Conservation (phyloP, 2,113 vertebrate species). For the Albula goreensis region DNA sequence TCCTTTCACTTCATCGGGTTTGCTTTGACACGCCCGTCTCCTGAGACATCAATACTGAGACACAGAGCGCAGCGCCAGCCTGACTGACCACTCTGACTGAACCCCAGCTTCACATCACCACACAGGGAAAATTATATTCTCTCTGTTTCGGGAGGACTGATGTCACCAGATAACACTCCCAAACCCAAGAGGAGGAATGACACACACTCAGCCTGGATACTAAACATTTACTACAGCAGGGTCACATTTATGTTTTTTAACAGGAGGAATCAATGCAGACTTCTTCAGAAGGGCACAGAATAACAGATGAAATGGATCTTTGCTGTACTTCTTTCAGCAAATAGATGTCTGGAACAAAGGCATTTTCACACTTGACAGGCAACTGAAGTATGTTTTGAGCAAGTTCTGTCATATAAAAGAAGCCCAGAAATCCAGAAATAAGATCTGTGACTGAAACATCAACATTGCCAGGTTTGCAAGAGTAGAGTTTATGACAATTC, state of each 20-base stretch:
- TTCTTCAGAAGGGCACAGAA: not conserved
- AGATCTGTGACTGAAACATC: too few relatives aligned
- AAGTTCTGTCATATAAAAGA: too few relatives aligned
- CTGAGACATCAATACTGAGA: not conserved
- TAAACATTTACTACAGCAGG: too few relatives aligned
- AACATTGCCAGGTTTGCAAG: too few relatives aligned
- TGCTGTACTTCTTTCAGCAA: not conserved
- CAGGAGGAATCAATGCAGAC: not conserved
- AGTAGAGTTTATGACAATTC: too few relatives aligned
- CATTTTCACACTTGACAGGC: not conserved
- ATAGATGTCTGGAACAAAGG: not conserved
- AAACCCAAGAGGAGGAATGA: too few relatives aligned
- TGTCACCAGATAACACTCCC: not conserved
- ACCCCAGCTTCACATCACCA: not conserved
- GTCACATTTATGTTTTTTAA: not conserved
- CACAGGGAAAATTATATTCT: not conserved
- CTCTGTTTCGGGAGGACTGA: not conserved
- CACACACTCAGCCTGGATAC: too few relatives aligned
- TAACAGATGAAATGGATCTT: not conserved
- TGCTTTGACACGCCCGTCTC: not conserved
- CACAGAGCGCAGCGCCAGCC: too few relatives aligned
- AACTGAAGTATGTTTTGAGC: too few relatives aligned
- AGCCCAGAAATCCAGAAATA: too few relatives aligned
- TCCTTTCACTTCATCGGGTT: not conserved
- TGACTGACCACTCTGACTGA: not conserved